These are phyloP conservation scores for Ochotona curzoniae DNA, from an alignment of 2,113 vertebrate species.

Conservation along the genomic window DNA sequence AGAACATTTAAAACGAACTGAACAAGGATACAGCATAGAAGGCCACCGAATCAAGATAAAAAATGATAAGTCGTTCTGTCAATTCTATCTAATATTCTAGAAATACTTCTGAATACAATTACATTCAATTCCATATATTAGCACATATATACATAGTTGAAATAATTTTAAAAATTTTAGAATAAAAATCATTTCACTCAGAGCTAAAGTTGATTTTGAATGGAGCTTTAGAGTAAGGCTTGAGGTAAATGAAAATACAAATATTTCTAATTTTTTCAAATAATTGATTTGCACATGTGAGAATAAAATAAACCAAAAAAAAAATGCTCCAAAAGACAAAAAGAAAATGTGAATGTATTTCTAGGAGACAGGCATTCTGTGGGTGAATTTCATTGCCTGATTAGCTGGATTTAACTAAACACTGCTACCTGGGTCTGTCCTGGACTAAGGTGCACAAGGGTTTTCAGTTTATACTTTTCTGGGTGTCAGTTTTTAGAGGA, in stretches of 20 bases:
- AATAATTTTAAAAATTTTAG: slow-evolving; percentile 7
- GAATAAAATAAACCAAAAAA: not conserved
- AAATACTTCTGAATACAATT: not conserved
- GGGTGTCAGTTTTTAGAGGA: no score
- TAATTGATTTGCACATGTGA: not conserved
- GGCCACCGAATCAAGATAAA: not conserved
- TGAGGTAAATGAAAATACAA: not conserved
- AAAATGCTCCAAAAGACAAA: not conserved
- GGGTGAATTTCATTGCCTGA: no score
- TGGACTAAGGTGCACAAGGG: not conserved
- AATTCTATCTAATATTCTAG: not conserved
- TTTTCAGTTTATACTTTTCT: not conserved
- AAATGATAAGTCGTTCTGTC: no score
- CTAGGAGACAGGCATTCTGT: not conserved
- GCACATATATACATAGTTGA: no score
- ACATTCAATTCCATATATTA: no score
- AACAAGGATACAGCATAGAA: not conserved
- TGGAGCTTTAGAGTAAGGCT: accelerated
- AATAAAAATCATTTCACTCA: not conserved
- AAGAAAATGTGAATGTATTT: not conserved
- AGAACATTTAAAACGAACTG: not conserved
- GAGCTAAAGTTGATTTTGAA: not conserved
- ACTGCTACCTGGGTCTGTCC: not conserved
- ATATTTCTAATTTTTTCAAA: not conserved
- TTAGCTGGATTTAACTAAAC: not conserved